Conservation (phyloP, 2,797 vertebrate species). For the Intellagama lesueurii region DNA sequence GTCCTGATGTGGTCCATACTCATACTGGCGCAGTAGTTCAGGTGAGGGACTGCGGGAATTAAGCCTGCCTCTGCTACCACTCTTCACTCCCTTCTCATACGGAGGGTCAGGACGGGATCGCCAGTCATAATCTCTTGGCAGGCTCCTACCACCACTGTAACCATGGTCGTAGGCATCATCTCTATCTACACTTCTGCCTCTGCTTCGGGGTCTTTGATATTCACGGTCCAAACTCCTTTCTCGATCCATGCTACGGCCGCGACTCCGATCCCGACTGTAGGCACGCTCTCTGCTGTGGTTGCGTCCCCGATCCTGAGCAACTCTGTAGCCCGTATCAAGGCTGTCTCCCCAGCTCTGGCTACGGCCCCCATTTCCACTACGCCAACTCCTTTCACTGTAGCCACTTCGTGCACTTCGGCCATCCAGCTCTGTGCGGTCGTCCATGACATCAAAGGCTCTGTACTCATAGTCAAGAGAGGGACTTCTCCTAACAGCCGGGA, state of each 20-base stretch:
- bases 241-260: conserved; percentile 81
- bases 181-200: conserved; percentile 81
- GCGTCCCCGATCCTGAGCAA: conserved; percentile 63
- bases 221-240: conserved; percentile 82
- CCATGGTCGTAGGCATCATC: conserved; percentile 77
- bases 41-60: conserved; percentile 83
- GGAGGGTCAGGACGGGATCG: conserved; percentile 72
- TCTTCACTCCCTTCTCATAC: conserved; percentile 70
- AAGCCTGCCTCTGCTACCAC: conserved; percentile 84
- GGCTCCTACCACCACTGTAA: conserved; percentile 80
- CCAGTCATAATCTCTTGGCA: conserved; percentile 71
- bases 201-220: conserved; percentile 77
- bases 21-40: conserved; percentile 64
- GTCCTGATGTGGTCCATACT: conserved; percentile 68
- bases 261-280: conserved; percentile 74
- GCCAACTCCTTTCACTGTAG: conserved; percentile 86
- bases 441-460: conserved; percentile 83
- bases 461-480: conserved; percentile 82
- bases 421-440: conserved; percentile 88
- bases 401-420: conserved; percentile 85
- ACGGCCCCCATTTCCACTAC: conserved; percentile 78
- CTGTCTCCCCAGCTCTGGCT: conserved; percentile 83
- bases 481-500: conserved; percentile 77
- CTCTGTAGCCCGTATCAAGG: conserved; percentile 73
- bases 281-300: conserved; percentile 69